Conservation (phyloP, 2,888 invertebrate species). For the Rhagonycha fulva region DNA sequence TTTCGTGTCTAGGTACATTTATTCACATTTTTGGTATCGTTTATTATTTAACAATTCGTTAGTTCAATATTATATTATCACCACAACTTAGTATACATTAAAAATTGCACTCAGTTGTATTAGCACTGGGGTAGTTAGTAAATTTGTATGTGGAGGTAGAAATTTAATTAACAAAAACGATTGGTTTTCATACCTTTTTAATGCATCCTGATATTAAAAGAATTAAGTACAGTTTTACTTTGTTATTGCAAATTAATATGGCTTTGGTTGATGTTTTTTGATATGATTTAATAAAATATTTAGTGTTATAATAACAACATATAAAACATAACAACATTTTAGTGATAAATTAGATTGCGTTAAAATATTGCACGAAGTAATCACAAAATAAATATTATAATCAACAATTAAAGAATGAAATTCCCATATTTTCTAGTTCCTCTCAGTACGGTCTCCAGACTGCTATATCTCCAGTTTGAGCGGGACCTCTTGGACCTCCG, state of each 20-base stretch:
- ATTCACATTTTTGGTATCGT: not conserved
- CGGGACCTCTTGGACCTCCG: conserved; percentile 63
- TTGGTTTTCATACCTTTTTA: not conserved
- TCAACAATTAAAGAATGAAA: conserved; percentile 31
- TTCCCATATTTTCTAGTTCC: conserved; percentile 27
- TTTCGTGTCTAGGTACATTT: not conserved
- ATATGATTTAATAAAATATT: conserved; percentile 3
- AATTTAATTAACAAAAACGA: not conserved
- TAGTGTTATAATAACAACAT: not conserved
- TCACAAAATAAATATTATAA: conserved; percentile 4
- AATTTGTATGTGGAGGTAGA: not conserved
- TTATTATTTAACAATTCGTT: conserved; percentile 12
- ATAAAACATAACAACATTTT: not conserved
- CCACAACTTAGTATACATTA: conserved; percentile 17
- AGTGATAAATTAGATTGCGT: not conserved
- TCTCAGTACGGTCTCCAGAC: conserved; percentile 78
- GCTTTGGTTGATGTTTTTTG: not conserved
- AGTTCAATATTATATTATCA: conserved; percentile 22
- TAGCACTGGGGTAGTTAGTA: not conserved
- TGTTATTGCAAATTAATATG: not conserved
- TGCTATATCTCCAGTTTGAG: conserved; percentile 67
- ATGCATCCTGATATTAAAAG: not conserved
- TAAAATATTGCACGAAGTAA: conserved; percentile 10
- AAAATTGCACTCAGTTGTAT: conserved; percentile 19
- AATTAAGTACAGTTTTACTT: not conserved